Conservation (phyloP, 1,140 invertebrate genomes). For the Drosophila nigrodunni region DNA sequence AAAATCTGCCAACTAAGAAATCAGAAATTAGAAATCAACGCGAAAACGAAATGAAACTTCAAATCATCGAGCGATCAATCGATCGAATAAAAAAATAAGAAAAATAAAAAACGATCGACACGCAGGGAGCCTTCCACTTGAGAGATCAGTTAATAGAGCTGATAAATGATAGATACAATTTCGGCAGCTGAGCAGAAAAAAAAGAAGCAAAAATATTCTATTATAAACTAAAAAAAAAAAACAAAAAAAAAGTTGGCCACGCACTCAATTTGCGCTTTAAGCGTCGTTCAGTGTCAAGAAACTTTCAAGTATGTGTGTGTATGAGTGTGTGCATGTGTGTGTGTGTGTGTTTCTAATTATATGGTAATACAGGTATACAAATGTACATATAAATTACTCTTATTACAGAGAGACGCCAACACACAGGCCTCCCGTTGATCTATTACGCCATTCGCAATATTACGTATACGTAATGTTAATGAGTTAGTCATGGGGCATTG, state of each 20-base stretch:
- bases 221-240: neutral
- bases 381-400: constrained; percentile 82
- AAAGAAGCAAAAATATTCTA: neutral
- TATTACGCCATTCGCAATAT: constrained; percentile 69
- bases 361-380: constrained; percentile 78
- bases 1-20: neutral
- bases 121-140: constrained; percentile 50
- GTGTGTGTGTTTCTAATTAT: constrained; percentile 72
- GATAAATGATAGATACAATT: constrained; percentile 78
- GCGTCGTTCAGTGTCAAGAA: constrained; percentile 69
- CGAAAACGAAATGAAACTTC: constrained; percentile 35
- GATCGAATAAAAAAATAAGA: neutral
- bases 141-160: constrained; percentile 78
- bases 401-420: constrained; percentile 59
- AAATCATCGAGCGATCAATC: constrained; percentile 37
- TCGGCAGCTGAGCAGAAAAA: constrained; percentile 34
- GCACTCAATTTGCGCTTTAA: constrained; percentile 49
- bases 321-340: constrained; percentile 11
- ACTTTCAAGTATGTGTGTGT: constrained; percentile 59
- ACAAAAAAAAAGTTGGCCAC: constrained; percentile 27
- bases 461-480: constrained; percentile 57
- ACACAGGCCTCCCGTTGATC: constrained; percentile 66
- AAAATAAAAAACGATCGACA: constrained; percentile 15
- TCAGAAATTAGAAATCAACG: neutral
- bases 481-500: constrained; percentile 50